Percentiles rank a stretch among this genome's conserved stretches.
These are phyloP conservation scores for Syngnathus scovelli DNA, from an alignment of 2,113 vertebrate species.

Conservation along the genomic window DNA sequence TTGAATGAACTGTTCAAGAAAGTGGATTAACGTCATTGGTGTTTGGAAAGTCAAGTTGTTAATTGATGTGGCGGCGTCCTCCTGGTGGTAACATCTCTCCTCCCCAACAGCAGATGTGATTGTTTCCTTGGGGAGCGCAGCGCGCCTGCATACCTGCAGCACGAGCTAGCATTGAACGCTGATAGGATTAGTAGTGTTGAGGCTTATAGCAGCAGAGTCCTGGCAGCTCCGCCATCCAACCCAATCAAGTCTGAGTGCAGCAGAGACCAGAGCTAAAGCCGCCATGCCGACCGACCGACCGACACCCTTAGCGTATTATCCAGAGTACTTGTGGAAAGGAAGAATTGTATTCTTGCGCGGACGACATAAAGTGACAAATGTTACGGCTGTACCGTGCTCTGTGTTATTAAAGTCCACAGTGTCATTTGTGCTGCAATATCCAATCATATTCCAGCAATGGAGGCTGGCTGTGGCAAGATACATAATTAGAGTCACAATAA, in stretches of 20 bases:
- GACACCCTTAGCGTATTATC: constrained; percentile 21
- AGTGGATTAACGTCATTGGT: constrained; percentile 20
- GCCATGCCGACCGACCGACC: background rate
- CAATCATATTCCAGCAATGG: constrained; percentile 14
- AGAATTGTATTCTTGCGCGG: background rate
- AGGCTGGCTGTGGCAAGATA: constrained; percentile 2
- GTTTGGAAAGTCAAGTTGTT: constrained; percentile 19
- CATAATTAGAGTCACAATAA: constrained; percentile 37
- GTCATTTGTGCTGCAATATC: constrained; percentile 15
- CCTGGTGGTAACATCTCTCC: constrained; percentile 28
- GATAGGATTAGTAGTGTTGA: constrained; percentile 58
- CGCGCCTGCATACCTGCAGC: constrained; percentile 39
- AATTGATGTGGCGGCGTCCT: constrained; percentile 11
- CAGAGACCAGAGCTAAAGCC: constrained; percentile 34
- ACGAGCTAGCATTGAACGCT: constrained; percentile 55
- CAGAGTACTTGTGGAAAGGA: background rate
- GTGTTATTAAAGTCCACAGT: constrained; percentile 1
- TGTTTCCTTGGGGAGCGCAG: constrained; percentile 39
- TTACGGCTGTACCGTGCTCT: background rate
- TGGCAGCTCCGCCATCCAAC: constrained; percentile 40
- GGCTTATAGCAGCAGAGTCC: constrained; percentile 48
- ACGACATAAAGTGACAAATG: background rate
- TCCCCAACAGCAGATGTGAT: constrained; percentile 44
- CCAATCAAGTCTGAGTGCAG: constrained; percentile 58
- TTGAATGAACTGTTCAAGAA: too few species aligned